phyloP scores from a whole-genome alignment of 2,797 vertebrate species.

The Bufotes viridis region DNA sequence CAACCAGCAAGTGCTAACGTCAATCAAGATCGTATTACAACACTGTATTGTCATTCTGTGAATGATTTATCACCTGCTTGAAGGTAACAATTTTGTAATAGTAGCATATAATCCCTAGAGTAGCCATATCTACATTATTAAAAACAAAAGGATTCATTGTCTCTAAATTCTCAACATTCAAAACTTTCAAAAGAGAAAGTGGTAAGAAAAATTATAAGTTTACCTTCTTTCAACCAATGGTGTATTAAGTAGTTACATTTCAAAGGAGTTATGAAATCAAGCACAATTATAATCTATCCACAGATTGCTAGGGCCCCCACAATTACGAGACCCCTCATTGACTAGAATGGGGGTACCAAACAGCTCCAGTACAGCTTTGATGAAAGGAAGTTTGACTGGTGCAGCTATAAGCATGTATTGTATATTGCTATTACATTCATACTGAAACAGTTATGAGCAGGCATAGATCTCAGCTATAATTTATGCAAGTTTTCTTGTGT shows the following conservation, averaged over 20 bases:
- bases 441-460: too few relatives aligned
- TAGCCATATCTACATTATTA: background rate
- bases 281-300: too few relatives aligned
- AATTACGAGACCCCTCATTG: too few relatives aligned
- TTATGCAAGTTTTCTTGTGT: too few relatives aligned
- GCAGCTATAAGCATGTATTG: too few relatives aligned
- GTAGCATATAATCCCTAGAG: background rate
- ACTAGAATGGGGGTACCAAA: too few relatives aligned
- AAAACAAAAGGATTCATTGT: background rate
- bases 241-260: background rate
- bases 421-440: too few relatives aligned
- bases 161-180: background rate
- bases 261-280: too few relatives aligned
- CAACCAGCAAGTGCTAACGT: background rate
- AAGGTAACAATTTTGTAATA: background rate
- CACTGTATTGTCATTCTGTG: conserved; percentile 15
- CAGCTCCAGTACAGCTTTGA: too few relatives aligned
- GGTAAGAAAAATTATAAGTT: background rate
- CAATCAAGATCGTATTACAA: background rate
- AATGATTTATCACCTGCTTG: conserved; percentile 39
- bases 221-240: background rate
- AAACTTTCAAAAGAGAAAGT: background rate
- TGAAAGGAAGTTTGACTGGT: too few relatives aligned
- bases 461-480: too few relatives aligned
- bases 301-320: too few relatives aligned